Base-by-base conservation (phyloP, 1,140 invertebrate species). In the Phenacoccus solenopsis region DNA sequence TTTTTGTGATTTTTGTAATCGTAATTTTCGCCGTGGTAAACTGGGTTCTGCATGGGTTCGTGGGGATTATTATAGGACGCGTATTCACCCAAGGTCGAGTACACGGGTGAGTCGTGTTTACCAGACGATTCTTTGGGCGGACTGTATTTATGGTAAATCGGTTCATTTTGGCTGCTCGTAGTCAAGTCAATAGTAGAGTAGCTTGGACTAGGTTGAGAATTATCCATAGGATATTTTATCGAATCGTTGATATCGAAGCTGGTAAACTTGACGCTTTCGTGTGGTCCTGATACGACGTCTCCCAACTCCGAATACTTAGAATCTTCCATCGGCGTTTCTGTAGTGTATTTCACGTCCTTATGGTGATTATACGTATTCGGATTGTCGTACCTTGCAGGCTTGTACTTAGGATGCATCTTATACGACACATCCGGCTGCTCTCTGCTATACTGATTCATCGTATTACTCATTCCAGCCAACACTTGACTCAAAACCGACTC, bases 401-500 rank as follows among this genome's bases (percentile, higher is more conserved):
- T 72, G 67, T 72, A 72, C 5, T 72, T 72, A 68, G 32, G 13
- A 32, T 32, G 59, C 13, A 30, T 21, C 27, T 68, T 28, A 68
- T 27, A 67, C 24, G n/a, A 13, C 38, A 21, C 32, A 1, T 69
- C 49, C 1, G 72, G 71, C 56, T 70, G 72, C 35, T 72, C 72
- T 69, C 70, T 32, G 28, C 69, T 70, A 30, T 73, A 72, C n/a
- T 71, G 68, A 69, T 74, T 75, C 28, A 69, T 67, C 20, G 71
- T 74, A 25, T 73, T 71, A 69, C 72, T 74, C 72, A 75, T 74
- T 28, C 87, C 87, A 67, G 87, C 84, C 21, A 88, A 80, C 1
- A 89, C 86, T 76, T 88, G 87, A 1, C 85, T 85, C 25, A 89
- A 81, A 70, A 88, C 85, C 76, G 88, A 87, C 77, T 89, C 88